Base-by-base conservation (phyloP, 2,797 vertebrate genomes). In the Oreonectes daqikongensis region DNA sequence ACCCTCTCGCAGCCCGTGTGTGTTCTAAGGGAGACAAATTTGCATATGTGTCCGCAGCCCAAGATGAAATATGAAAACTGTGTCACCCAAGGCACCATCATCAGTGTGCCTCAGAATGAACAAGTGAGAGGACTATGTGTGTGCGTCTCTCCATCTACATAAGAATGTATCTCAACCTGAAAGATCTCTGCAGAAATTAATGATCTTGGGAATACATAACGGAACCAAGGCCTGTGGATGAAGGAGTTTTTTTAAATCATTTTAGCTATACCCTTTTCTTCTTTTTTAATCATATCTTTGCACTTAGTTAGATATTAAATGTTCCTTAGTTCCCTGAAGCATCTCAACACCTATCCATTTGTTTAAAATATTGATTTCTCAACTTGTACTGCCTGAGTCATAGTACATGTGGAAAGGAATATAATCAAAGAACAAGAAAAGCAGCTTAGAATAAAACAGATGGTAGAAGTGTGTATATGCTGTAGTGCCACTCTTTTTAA, bases 161-260 rank as follows among this genome's bases (percentile, higher is more conserved):
- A 89, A 90, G 90, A 92, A 92, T 91, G 90, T 90, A 87, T 88
- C 87, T 89, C 87, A 92, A 88, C 89, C 86, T 67, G 90, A 87
- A 89, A 91, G 88, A 91, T 92, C 86, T 92, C 89, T 92, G 76
- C 86, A 92, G 85, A 91, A 92, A 93, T 93, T 90, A 93, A 94
- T 94, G 91, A 92, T 93, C 87, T 90, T 81, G 82, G 80, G 85
- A 91, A 93, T 88, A 86, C 86, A 88, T 91, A 90, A 89, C 82
- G 86, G 87, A 89, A 85, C 81, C 85, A 11, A 79, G 84, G 87
- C 89, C 80, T 69, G 4, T 79, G 81, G 81, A 88, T 87, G 72
- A 79, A 83, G 88, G 78, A 89, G 82, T 77, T 69, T 83, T 79
- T 60, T 82, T 77, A 78, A 77, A 80, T 65, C 48, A 80, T 75